Evolutionary conservation across 2,113 vertebrate species (phyloP).

Genomic region (Carettochelys insculpta): DNA sequence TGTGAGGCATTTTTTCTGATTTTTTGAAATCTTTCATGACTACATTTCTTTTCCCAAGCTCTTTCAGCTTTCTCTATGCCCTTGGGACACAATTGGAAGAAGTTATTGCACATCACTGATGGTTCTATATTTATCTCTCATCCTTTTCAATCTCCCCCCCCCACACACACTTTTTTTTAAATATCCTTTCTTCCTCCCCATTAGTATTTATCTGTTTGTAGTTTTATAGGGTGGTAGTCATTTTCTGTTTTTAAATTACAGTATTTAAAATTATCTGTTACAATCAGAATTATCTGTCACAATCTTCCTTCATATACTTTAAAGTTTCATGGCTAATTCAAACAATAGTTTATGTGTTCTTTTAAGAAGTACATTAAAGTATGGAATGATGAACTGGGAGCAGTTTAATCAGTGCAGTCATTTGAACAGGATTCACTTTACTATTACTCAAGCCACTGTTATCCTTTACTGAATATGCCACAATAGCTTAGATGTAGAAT

Average conservation of each 20-base stretch:
- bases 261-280: neutral
- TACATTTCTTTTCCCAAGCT: neutral
- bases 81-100: neutral
- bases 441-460: neutral
- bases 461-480: neutral
- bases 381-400: neutral
- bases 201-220: neutral
- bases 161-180: accelerated
- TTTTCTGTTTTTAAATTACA: neutral
- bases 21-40: neutral
- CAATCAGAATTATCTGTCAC: neutral
- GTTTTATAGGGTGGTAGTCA: neutral
- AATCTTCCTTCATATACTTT: neutral
- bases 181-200: neutral
- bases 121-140: neutral
- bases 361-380: neutral
- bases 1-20: neutral
- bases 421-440: neutral
- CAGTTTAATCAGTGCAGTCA: neutral
- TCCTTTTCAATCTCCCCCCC: neutral
- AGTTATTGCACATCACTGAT: neutral
- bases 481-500: neutral
- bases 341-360: neutral
- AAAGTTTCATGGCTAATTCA: neutral
- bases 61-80: neutral